phyloP scores from a whole-genome alignment of 2,888 invertebrate species.

The Drosophila kanekoi region DNA sequence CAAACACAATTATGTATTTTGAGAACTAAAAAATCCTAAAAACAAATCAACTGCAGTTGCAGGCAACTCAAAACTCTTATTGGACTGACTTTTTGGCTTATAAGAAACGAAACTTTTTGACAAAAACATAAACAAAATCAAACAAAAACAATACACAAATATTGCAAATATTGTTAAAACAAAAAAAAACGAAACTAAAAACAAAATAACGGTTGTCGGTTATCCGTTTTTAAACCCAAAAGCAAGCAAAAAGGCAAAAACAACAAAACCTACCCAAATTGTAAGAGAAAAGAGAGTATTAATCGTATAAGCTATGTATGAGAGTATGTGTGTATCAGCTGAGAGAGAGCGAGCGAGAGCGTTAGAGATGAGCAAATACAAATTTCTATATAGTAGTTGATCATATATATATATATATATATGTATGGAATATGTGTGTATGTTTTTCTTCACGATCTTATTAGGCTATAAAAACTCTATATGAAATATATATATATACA shows the following conservation, averaged over 20 bases:
- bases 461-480: constrained; percentile 58
- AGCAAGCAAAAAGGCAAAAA: constrained; percentile 28
- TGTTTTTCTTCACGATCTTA: constrained; percentile 70
- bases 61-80: constrained; percentile 82
- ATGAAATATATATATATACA: constrained; percentile 32
- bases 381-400: constrained; percentile 52
- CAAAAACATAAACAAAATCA: constrained; percentile 61
- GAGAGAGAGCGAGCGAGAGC: not conserved
- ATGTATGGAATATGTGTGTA: constrained; percentile 44
- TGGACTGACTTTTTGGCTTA: constrained; percentile 82
- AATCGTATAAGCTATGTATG: constrained; percentile 52
- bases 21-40: constrained; percentile 55
- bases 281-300: constrained; percentile 72
- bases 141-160: constrained; percentile 54
- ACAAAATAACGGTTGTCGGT: constrained; percentile 65
- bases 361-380: constrained; percentile 22
- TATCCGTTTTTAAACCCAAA: constrained; percentile 56
- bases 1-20: constrained; percentile 69
- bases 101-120: constrained; percentile 72
- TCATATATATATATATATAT: constrained; percentile 28
- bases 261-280: constrained; percentile 51
- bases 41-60: constrained; percentile 83
- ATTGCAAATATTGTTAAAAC: constrained; percentile 76
- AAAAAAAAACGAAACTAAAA: constrained; percentile 28
- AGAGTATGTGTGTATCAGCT: constrained; percentile 33